phyloP scores from a whole-genome alignment of 2,113 vertebrate genomes.

The Podilymbus podiceps region DNA sequence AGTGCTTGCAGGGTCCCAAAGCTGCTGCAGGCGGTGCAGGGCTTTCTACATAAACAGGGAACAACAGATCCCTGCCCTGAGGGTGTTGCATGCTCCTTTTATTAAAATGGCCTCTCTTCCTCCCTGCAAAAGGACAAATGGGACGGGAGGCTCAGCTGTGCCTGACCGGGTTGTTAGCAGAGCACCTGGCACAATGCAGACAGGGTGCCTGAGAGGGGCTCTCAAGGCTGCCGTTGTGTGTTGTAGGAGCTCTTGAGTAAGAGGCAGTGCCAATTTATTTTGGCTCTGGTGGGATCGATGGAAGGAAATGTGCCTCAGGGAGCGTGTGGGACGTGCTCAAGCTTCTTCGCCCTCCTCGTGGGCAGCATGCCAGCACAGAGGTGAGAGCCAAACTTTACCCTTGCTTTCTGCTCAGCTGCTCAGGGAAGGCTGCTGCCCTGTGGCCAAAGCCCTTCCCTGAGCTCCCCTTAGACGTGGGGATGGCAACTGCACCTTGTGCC shows the following conservation, averaged over 20 bases:
- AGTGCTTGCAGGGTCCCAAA: not conserved
- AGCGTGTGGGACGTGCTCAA: slow-evolving; percentile 40
- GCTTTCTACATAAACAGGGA: not conserved
- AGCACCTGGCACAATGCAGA: not conserved
- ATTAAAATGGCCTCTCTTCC: not conserved
- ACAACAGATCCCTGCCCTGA: slow-evolving; percentile 22
- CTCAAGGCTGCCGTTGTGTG: not conserved
- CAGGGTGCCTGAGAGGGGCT: not conserved
- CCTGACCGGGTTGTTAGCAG: not conserved
- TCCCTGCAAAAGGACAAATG: not conserved
- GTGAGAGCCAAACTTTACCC: slow-evolving; percentile 48
- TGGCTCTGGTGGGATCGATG: slow-evolving; percentile 15
- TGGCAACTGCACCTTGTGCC: not conserved
- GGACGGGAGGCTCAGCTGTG: not conserved
- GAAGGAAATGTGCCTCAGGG: slow-evolving; percentile 31
- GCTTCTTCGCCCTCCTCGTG: not conserved
- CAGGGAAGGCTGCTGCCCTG: not conserved
- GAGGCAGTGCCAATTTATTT: slow-evolving; percentile 45
- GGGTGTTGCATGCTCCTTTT: not conserved
- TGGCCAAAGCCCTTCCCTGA: not conserved
- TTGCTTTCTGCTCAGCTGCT: slow-evolving; percentile 8
- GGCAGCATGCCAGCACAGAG: slow-evolving; percentile 44
- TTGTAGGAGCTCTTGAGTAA: not conserved
- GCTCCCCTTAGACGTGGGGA: not conserved
- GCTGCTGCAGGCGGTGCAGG: not conserved